Percentiles rank a stretch among this genome's conserved stretches.
These are phyloP conservation scores for Dryobates pubescens DNA, from an alignment of 2,797 vertebrate species.

Conservation along the genomic window DNA sequence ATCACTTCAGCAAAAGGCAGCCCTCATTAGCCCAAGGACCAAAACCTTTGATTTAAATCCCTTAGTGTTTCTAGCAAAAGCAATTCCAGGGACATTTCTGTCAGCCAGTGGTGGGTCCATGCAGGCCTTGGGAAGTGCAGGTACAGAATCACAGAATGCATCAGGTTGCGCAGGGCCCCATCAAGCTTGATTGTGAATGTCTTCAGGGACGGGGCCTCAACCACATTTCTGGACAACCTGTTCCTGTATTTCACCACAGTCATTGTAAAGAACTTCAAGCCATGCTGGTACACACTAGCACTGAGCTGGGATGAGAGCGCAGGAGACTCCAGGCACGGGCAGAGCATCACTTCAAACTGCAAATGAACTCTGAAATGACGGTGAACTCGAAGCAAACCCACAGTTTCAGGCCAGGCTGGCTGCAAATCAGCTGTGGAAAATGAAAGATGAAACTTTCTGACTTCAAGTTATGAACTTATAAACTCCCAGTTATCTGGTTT, in stretches of 20 bases:
- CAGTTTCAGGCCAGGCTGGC: neutral
- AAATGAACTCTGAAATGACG: slow-evolving; percentile 26
- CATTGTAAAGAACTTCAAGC: neutral
- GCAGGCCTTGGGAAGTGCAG: neutral
- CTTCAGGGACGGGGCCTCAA: too few relatives aligned
- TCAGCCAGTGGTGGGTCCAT: neutral
- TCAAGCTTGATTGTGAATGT: too few relatives aligned
- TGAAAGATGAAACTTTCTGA: slow-evolving; percentile 25
- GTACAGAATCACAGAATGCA: too few relatives aligned
- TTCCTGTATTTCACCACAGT: too few relatives aligned
- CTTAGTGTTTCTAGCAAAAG: neutral
- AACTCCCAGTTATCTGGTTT: slow-evolving; percentile 43
- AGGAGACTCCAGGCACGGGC: neutral
- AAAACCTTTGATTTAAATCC: neutral
- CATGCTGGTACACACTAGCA: accelerated
- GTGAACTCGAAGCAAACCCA: neutral
- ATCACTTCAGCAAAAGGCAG: accelerated
- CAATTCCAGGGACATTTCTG: neutral
- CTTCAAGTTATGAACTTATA: slow-evolving; percentile 48
- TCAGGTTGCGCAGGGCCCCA: too few relatives aligned
- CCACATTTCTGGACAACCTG: too few relatives aligned
- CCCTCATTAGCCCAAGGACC: neutral
- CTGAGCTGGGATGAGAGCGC: neutral
- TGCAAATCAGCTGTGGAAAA: slow-evolving; percentile 34
- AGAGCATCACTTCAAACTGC: slow-evolving; percentile 9